Evolutionary conservation across 2,888 invertebrate genomes (phyloP).

Genomic region (Diplazon laetatorius): DNA sequence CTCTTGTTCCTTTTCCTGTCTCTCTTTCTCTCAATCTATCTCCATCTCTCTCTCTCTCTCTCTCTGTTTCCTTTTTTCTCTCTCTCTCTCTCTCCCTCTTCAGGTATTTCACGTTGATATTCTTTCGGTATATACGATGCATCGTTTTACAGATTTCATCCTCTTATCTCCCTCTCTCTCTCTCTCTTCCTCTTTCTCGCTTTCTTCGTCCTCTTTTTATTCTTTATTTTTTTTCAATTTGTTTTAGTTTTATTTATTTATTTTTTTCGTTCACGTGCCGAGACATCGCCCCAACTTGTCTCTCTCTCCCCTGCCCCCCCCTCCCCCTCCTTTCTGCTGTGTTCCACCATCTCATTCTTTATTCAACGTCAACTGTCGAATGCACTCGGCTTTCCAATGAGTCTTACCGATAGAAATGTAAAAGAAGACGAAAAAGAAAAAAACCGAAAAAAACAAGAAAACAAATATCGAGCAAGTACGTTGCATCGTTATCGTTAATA

Average conservation of each 20-base stretch:
- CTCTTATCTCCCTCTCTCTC: constrained; percentile 9
- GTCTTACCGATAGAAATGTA: constrained; percentile 35
- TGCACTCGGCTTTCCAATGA: constrained; percentile 18
- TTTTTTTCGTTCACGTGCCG: not conserved
- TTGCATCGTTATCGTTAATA: not conserved
- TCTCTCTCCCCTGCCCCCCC: too few species aligned
- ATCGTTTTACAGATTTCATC: constrained; percentile 58
- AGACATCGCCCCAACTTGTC: constrained; percentile 37
- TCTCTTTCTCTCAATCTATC: too few species aligned
- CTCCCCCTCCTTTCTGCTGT: too few species aligned
- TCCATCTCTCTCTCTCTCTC: too few species aligned
- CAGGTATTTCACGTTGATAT: constrained; percentile 48
- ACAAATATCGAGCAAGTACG: constrained; percentile 4
- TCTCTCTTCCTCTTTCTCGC: not conserved
- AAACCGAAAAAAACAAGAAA: not conserved
- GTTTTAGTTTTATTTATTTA: too few species aligned
- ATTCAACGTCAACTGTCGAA: constrained; percentile 60
- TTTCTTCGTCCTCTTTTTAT: too few species aligned
- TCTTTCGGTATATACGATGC: constrained; percentile 51
- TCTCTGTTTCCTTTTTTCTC: not conserved
- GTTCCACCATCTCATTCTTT: constrained; percentile 48
- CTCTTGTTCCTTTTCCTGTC: not conserved
- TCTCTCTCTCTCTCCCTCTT: not conserved
- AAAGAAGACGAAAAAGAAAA: constrained; percentile 16
- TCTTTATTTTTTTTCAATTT: too few species aligned